phyloP scores from a whole-genome alignment of 1,140 invertebrate genomes.

The Pectinophora gossypiella region DNA sequence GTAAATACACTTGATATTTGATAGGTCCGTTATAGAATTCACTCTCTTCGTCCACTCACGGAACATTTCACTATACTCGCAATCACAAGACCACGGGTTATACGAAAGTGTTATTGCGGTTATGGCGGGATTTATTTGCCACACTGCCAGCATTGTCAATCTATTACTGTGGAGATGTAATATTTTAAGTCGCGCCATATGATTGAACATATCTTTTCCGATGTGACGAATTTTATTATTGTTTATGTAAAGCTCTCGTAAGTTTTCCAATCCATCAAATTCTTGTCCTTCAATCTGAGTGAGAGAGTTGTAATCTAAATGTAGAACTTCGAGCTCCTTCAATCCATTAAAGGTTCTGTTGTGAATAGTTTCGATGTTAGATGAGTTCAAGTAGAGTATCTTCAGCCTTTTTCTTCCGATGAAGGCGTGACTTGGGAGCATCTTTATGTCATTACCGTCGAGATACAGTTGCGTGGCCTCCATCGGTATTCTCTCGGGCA shows the following conservation, averaged over 20 bases:
- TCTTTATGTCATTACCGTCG: slow-evolving; percentile 90
- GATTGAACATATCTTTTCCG: slow-evolving; percentile 86
- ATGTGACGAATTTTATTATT: slow-evolving; percentile 86
- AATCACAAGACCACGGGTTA: slow-evolving; percentile 93
- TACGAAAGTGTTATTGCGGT: slow-evolving; percentile 82
- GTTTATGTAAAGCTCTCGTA: slow-evolving; percentile 90
- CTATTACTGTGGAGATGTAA: slow-evolving; percentile 87
- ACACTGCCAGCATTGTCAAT: slow-evolving; percentile 84
- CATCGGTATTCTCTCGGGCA: slow-evolving; percentile 93
- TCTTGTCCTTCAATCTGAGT: slow-evolving; percentile 87
- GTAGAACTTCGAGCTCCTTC: slow-evolving; percentile 86
- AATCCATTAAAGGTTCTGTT: slow-evolving; percentile 94
- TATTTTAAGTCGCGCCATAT: slow-evolving; percentile 81
- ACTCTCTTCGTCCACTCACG: slow-evolving; percentile 85
- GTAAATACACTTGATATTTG: slow-evolving; percentile 78
- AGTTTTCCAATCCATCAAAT: slow-evolving; percentile 84
- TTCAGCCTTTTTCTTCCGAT: slow-evolving; percentile 91
- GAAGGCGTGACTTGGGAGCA: slow-evolving; percentile 89
- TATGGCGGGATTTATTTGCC: slow-evolving; percentile 82
- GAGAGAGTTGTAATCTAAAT: slow-evolving; percentile 88
- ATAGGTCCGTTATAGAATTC: slow-evolving; percentile 79
- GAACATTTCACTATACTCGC: slow-evolving; percentile 87
- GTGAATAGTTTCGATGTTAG: slow-evolving; percentile 89
- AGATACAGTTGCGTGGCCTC: slow-evolving; percentile 92
- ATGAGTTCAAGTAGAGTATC: slow-evolving; percentile 89